phyloP scores from a whole-genome alignment of 2,888 invertebrate genomes.

The Acrocyrtus sp. region DNA sequence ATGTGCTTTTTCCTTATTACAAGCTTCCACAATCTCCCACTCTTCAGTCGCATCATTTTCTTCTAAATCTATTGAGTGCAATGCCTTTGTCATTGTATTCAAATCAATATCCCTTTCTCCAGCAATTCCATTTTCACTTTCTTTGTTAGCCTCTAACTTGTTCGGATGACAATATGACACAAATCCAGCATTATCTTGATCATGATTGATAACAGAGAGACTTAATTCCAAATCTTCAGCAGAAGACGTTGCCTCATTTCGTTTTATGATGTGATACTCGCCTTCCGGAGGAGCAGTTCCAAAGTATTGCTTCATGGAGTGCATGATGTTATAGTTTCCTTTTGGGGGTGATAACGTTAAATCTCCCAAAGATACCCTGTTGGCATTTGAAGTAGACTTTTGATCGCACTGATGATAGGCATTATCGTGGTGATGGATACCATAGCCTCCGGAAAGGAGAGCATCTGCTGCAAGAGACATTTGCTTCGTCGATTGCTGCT shows the following conservation, averaged over 20 bases:
- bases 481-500: slow-evolving; percentile 24
- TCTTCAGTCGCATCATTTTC: slow-evolving; percentile 57
- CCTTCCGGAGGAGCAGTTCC: slow-evolving; percentile 57
- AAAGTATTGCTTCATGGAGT: slow-evolving; percentile 60
- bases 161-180: slow-evolving; percentile 30
- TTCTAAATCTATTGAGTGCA: slow-evolving; percentile 52
- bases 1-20: slow-evolving; percentile 49
- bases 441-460: slow-evolving; percentile 31
- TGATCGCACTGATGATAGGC: slow-evolving; percentile 22
- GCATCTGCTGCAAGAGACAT: slow-evolving; percentile 39
- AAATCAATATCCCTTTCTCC: slow-evolving; percentile 32
- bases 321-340: slow-evolving; percentile 60
- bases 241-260: slow-evolving; percentile 39
- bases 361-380: slow-evolving; percentile 23
- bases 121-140: too few species aligned
- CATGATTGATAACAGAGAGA: slow-evolving; percentile 53
- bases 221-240: slow-evolving; percentile 49
- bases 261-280: slow-evolving; percentile 56
- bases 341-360: slow-evolving; percentile 47
- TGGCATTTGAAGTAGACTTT: slow-evolving; percentile 4
- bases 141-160: too few species aligned
- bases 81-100: slow-evolving; percentile 45
- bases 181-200: slow-evolving; percentile 48
- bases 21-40: slow-evolving; percentile 60
- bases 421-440: slow-evolving; percentile 14